Percentiles rank a stretch among this genome's conserved stretches.
Evolutionary conservation across 1,140 invertebrate genomes (phyloP).

Genomic region (Muscidifurax raptorellus): DNA sequence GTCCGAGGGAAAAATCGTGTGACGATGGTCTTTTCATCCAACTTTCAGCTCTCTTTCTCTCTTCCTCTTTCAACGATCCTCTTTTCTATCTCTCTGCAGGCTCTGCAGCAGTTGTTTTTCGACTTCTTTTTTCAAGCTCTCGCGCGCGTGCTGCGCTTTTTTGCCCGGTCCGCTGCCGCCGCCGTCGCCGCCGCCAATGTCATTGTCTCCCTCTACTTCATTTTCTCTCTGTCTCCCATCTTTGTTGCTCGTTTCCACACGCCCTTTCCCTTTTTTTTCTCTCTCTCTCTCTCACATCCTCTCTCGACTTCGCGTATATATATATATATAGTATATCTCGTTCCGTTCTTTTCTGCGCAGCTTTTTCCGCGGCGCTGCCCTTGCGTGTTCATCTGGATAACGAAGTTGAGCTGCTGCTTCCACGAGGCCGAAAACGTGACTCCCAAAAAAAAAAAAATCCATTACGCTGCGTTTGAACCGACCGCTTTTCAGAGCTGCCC

Average conservation of each 20-base stretch:
- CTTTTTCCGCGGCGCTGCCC: neutral
- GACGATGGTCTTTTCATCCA: slow-evolving; percentile 38
- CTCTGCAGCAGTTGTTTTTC: neutral
- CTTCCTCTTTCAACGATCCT: neutral
- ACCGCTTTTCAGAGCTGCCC: too few relatives aligned
- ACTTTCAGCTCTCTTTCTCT: slow-evolving; percentile 13
- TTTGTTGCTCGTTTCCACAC: neutral
- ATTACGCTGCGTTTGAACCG: neutral
- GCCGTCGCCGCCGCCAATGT: neutral
- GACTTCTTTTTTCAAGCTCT: neutral
- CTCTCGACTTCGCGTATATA: neutral
- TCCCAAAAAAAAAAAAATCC: slow-evolving; percentile 25
- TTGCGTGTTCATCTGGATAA: slow-evolving; percentile 15
- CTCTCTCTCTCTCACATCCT: neutral
- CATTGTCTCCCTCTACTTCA: slow-evolving; percentile 45
- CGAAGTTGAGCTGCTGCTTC: neutral
- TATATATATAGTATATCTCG: neutral
- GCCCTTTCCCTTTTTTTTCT: neutral
- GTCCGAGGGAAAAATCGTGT: slow-evolving; percentile 33
- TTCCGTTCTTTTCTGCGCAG: neutral
- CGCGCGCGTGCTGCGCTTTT: neutral
- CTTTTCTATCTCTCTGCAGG: slow-evolving; percentile 21
- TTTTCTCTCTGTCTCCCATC: slow-evolving; percentile 33
- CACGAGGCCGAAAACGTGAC: neutral
- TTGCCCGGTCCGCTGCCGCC: neutral